Conservation (phyloP, 1,140 invertebrate genomes). For the Ceratosolen fusciceps region DNA sequence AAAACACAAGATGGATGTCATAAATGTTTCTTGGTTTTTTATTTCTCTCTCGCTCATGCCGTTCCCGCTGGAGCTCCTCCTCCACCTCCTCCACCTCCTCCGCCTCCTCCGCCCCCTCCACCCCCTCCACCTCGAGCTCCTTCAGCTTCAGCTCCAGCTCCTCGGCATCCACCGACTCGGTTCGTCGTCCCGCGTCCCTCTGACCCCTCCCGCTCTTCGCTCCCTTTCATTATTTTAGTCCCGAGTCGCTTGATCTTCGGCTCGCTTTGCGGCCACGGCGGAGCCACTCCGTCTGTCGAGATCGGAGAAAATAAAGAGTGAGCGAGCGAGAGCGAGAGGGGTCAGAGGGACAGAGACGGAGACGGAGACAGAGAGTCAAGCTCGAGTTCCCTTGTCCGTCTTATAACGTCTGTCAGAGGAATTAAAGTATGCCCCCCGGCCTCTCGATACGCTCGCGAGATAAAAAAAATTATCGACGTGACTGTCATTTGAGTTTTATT, state of each 20-base stretch:
- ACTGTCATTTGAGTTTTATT: conserved; percentile 37
- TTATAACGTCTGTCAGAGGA: conserved; percentile 51
- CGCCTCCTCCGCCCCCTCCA: not conserved
- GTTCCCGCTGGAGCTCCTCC: too few species aligned
- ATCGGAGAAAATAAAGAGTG: conserved; percentile 26
- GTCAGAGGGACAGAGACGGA: not conserved
- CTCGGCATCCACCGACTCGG: too few species aligned
- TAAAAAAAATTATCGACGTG: conserved; percentile 49
- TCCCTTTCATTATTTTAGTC: too few species aligned
- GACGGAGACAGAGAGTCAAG: not conserved
- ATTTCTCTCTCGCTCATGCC: not conserved
- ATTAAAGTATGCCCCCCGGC: conserved; percentile 36
- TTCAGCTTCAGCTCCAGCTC: too few species aligned
- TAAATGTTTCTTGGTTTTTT: conserved; percentile 10
- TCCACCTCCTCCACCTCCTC: conserved; percentile 45
- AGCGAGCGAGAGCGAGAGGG: not conserved
- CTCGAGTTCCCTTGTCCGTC: conserved; percentile 53
- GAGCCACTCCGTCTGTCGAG: conserved; percentile 56
- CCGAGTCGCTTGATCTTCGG: conserved; percentile 49
- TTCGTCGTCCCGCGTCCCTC: too few species aligned
- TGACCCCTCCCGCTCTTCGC: too few species aligned
- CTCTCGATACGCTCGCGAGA: conserved; percentile 28
- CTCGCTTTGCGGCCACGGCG: conserved; percentile 49
- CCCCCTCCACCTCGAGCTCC: not conserved
- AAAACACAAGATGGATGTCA: not conserved